phyloP scores from a whole-genome alignment of 2,113 vertebrate genomes.

The Calypte anna region DNA sequence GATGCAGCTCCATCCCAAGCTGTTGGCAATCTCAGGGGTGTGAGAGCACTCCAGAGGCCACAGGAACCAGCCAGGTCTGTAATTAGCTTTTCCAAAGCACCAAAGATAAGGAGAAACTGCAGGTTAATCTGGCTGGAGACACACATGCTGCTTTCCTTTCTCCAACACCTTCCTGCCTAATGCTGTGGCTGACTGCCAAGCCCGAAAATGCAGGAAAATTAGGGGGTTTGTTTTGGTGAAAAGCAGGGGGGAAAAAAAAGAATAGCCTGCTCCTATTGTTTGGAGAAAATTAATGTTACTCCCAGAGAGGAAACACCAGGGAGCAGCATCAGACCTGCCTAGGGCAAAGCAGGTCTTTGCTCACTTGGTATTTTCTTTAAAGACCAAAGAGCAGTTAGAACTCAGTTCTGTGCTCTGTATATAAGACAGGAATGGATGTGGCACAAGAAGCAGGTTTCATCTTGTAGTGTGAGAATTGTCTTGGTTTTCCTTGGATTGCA shows the following conservation, averaged over 20 bases:
- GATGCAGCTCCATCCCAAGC: background rate
- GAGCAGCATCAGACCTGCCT: background rate
- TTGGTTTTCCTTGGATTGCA: background rate
- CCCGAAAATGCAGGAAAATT: background rate
- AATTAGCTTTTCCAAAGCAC: background rate
- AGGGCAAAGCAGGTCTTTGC: background rate
- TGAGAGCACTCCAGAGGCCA: background rate
- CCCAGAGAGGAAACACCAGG: background rate
- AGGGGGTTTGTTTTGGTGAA: background rate
- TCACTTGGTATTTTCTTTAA: background rate
- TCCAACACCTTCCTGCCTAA: background rate
- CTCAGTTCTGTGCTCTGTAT: background rate
- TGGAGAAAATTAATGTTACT: background rate
- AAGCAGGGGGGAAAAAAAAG: background rate
- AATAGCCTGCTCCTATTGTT: background rate
- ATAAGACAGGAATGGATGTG: background rate
- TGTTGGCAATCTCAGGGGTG: background rate
- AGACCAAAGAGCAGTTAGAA: background rate
- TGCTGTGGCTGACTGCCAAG: background rate
- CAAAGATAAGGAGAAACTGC: background rate
- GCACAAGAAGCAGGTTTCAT: background rate
- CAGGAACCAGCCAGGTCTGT: background rate
- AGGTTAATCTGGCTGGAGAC: background rate
- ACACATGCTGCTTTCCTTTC: background rate
- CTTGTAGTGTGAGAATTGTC: background rate